Evolutionary conservation across 2,797 vertebrate genomes (phyloP).

Genomic region (Brachyalestes nurse): DNA sequence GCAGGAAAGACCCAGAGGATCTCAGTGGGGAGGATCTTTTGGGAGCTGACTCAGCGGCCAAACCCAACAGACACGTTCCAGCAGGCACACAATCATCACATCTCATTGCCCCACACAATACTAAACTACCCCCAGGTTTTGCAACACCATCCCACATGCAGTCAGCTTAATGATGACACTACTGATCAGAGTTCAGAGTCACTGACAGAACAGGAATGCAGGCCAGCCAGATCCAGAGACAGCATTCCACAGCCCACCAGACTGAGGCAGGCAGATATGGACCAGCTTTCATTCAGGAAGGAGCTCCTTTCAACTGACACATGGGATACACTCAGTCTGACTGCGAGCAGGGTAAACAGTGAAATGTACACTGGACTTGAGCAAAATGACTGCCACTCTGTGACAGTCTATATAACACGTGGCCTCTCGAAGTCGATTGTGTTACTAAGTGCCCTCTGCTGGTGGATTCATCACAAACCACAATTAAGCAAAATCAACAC

Average conservation of each 20-base stretch:
- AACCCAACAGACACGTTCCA: slow-evolving; percentile 13
- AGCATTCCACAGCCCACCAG: slow-evolving; percentile 5
- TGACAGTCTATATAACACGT: neutral
- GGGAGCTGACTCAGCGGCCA: slow-evolving; percentile 31
- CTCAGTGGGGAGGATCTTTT: too few relatives aligned
- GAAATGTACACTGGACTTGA: neutral
- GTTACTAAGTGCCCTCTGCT: slow-evolving; percentile 2
- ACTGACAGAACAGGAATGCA: slow-evolving; percentile 1
- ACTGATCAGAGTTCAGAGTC: neutral
- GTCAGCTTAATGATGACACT: slow-evolving; percentile 26
- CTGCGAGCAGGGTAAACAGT: neutral
- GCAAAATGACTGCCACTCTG: neutral
- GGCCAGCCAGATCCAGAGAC: neutral
- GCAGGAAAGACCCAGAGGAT: neutral
- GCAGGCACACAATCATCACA: slow-evolving; percentile 5
- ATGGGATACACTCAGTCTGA: neutral
- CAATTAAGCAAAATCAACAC: neutral
- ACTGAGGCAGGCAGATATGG: neutral
- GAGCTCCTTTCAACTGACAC: neutral
- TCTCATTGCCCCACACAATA: slow-evolving; percentile 9
- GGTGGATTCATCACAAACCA: slow-evolving; percentile 7
- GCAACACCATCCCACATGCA: neutral
- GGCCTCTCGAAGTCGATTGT: neutral
- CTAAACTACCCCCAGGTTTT: neutral
- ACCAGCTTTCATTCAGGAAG: neutral